phyloP scores from a whole-genome alignment of 2,888 invertebrate species.

The Xanthorhoe spadicearia region DNA sequence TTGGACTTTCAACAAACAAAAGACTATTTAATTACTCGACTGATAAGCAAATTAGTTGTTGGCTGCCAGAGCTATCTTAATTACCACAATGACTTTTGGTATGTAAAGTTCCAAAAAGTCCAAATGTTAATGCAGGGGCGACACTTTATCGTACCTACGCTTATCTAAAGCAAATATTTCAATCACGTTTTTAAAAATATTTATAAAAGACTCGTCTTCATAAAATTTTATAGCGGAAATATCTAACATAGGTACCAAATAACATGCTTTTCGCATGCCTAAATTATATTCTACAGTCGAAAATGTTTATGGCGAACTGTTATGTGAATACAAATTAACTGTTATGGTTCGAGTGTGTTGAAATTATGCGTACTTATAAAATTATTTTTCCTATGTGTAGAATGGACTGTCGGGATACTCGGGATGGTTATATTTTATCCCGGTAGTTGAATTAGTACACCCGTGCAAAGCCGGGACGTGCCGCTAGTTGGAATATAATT shows the following conservation, averaged over 20 bases:
- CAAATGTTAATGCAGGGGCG: constrained; percentile 25
- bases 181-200: constrained; percentile 26
- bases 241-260: constrained; percentile 10
- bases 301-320: constrained; percentile 23
- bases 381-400: no score
- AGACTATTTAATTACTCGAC: constrained; percentile 33
- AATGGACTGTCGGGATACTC: no score
- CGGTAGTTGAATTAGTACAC: no score
- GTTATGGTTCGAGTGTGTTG: constrained; percentile 9
- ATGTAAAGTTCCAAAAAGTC: constrained; percentile 31
- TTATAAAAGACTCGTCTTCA: constrained; percentile 17
- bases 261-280: constrained; percentile 4
- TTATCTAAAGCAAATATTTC: constrained; percentile 34
- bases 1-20: constrained; percentile 25
- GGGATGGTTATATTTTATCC: no score
- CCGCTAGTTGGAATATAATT: no score
- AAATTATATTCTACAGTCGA: constrained; percentile 19
- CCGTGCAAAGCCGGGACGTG: no score
- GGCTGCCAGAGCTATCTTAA: constrained; percentile 41
- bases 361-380: neutral
- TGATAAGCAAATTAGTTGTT: constrained; percentile 34
- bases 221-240: constrained; percentile 37
- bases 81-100: constrained; percentile 40
- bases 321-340: constrained; percentile 28
- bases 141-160: constrained; percentile 28